Evolutionary conservation across 2,888 invertebrate species (phyloP).

Genomic region (Gandaritis pyraliata): DNA sequence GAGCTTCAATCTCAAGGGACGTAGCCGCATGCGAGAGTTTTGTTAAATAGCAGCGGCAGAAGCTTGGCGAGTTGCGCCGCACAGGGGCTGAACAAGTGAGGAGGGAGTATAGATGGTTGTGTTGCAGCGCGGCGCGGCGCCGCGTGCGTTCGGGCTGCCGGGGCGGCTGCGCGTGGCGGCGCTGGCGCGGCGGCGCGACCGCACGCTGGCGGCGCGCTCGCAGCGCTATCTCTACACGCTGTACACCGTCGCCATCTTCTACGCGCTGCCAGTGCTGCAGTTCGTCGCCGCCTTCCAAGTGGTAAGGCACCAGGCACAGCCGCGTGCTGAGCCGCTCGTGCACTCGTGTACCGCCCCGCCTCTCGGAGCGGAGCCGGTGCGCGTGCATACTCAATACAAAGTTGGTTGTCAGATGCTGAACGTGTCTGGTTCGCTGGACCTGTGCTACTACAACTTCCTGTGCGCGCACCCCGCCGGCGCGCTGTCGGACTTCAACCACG

Average conservation of each 20-base stretch:
- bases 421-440: conserved; percentile 93
- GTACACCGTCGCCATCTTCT: conserved; percentile 92
- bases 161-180: conserved; percentile 70
- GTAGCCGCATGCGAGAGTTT: too few species aligned
- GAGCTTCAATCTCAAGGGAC: too few species aligned
- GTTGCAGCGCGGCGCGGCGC: conserved; percentile 21
- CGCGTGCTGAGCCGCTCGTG: conserved; percentile 28
- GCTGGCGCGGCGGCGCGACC: conserved; percentile 66
- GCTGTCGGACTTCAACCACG: conserved; percentile 94
- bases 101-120: too few species aligned
- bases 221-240: conserved; percentile 85
- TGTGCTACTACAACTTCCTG: conserved; percentile 96
- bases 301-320: conserved; percentile 59
- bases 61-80: too few species aligned
- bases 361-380: too few species aligned
- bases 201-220: conserved; percentile 77
- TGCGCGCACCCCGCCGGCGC: conserved; percentile 92
- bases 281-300: conserved; percentile 92
- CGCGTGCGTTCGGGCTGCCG: conserved; percentile 72
- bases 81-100: too few species aligned
- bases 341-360: not conserved
- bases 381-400: not conserved
- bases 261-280: conserved; percentile 94
- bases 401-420: conserved; percentile 85
- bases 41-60: too few species aligned